Conservation (phyloP, 2,113 vertebrate genomes). For the Dermatemys mawii region DNA sequence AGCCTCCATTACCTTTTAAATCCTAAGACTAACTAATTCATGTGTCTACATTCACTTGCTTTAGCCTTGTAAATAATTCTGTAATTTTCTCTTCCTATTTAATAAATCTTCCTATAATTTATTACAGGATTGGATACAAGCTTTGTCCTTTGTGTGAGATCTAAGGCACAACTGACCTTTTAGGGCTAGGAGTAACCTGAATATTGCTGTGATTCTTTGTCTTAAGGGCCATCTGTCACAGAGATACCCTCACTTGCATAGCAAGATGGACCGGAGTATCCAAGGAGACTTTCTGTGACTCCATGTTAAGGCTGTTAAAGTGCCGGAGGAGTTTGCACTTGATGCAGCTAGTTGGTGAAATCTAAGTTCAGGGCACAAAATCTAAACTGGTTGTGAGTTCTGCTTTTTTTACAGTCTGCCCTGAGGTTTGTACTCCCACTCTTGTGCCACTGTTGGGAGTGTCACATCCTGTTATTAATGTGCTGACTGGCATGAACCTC, state of each 20-base stretch:
- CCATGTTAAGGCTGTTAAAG: background rate
- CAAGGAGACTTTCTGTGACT: background rate
- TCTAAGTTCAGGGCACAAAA: background rate
- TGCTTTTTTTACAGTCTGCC: background rate
- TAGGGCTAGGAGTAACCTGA: background rate
- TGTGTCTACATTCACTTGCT: background rate
- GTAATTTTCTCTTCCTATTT: background rate
- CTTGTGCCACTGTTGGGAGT: background rate
- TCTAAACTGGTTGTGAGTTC: no score
- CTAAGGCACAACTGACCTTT: background rate
- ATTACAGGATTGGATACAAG: background rate
- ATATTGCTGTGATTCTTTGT: background rate
- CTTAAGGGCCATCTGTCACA: background rate
- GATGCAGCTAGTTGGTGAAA: background rate
- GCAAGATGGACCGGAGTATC: background rate
- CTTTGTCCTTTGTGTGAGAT: background rate
- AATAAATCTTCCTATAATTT: background rate
- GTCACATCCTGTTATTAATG: background rate
- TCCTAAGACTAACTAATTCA: background rate
- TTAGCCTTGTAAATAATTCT: background rate
- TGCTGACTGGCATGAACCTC: background rate
- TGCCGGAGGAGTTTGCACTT: background rate
- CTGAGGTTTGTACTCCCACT: background rate
- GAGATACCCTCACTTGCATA: background rate
- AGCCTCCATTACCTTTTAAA: background rate